Conservation (phyloP, 23 tunicate species). For the Styela clava region DNA sequence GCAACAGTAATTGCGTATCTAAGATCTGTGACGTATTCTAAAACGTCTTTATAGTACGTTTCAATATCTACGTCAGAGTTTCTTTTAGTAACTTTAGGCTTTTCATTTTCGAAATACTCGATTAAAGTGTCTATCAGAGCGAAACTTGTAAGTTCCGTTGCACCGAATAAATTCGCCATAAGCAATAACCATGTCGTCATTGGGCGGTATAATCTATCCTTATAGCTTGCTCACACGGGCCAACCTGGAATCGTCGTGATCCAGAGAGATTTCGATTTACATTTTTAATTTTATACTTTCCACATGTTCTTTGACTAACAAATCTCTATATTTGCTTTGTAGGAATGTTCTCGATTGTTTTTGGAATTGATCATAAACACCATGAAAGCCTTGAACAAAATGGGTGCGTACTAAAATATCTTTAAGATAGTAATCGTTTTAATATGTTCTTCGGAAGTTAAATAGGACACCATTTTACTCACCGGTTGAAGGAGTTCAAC, state of each 20-base stretch:
- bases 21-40: not conserved
- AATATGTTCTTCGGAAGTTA: not conserved
- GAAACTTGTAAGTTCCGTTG: too few relatives aligned
- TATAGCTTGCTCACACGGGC: not conserved
- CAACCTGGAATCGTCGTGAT: not conserved
- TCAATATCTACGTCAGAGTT: too few relatives aligned
- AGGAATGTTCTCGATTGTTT: not conserved
- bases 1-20: not conserved
- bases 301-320: not conserved
- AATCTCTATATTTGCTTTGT: not conserved
- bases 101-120: not conserved
- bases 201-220: not conserved
- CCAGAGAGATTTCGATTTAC: not conserved
- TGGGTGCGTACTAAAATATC: slow-evolving; percentile 29
- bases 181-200: not conserved
- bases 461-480: slow-evolving; percentile 33
- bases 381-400: slow-evolving; percentile 20
- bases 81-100: not conserved
- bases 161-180: not conserved
- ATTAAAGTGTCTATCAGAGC: not conserved
- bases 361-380: slow-evolving; percentile 12
- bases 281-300: not conserved
- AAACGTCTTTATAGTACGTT: too few relatives aligned
- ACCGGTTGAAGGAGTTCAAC: slow-evolving; percentile 47
- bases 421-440: slow-evolving; percentile 31